Evolutionary conservation across 2,113 vertebrate genomes (phyloP).

Genomic region (Ranitomeya variabilis): DNA sequence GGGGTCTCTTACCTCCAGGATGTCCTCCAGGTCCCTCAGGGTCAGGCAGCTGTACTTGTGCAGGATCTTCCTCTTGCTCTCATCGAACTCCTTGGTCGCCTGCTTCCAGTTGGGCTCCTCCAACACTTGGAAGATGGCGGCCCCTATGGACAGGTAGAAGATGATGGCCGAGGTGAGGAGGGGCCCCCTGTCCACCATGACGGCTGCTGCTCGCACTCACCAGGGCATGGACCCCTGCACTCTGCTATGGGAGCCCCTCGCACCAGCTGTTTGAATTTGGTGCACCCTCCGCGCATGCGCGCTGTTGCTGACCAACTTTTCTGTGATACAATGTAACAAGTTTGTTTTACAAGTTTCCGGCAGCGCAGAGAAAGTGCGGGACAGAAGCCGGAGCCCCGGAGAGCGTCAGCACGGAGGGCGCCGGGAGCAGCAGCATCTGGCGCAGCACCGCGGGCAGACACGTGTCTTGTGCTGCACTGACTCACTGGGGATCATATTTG

Average conservation of each 20-base stretch:
- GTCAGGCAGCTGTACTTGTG: constrained; percentile 85
- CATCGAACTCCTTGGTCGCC: constrained; percentile 76
- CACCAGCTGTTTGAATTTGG: constrained; percentile 71
- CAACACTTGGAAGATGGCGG: constrained; percentile 95
- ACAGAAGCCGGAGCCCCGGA: not conserved
- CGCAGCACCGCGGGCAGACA: not conserved
- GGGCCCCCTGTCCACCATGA: constrained; percentile 96
- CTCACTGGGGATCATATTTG: constrained; percentile 35
- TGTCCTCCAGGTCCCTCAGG: constrained; percentile 83
- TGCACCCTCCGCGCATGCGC: constrained; percentile 67
- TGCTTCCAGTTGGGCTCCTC: constrained; percentile 92
- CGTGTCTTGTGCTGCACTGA: constrained; percentile 1
- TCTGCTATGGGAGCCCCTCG: not conserved
- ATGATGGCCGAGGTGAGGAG: constrained; percentile 95
- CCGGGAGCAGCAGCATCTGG: not conserved
- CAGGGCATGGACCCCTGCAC: not conserved
- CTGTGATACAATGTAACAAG: constrained; percentile 1
- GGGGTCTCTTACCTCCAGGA: constrained; percentile 82
- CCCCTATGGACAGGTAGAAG: constrained; percentile 98
- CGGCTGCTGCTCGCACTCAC: constrained; percentile 45
- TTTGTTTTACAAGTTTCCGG: not conserved
- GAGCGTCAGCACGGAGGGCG: not conserved
- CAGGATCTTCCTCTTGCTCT: constrained; percentile 80
- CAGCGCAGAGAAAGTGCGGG: not conserved
- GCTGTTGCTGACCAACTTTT: constrained; percentile 46